These are phyloP conservation scores for Blera fallax DNA, from an alignment of 2,888 invertebrate genomes.

Conservation along the genomic window DNA sequence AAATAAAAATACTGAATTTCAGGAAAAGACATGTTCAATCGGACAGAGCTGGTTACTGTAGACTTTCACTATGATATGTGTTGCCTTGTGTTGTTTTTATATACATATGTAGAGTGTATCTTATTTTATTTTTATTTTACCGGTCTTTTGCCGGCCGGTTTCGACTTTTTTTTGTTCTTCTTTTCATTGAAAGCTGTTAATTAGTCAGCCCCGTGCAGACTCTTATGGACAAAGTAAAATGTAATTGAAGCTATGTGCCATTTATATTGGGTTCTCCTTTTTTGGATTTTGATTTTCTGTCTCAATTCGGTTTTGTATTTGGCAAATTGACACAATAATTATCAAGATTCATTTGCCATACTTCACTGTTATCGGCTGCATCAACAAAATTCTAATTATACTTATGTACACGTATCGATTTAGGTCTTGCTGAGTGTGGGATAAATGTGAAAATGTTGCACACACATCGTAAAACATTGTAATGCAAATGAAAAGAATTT, in stretches of 20 bases:
- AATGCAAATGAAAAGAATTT: conserved; percentile 16
- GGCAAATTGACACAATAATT: conserved; percentile 21
- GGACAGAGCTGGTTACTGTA: conserved; percentile 23
- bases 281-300: background rate
- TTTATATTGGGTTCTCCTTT: background rate
- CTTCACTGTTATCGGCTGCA: conserved; percentile 38
- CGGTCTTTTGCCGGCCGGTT: conserved; percentile 68
- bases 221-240: background rate
- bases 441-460: conserved; percentile 6
- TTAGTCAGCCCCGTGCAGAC: conserved; percentile 29
- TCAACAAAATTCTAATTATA: conserved; percentile 41
- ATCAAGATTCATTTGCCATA: conserved; percentile 45
- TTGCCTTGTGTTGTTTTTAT: background rate
- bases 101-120: background rate
- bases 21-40: conserved; percentile 51
- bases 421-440: conserved; percentile 19
- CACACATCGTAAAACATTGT: conserved; percentile 10
- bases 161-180: background rate
- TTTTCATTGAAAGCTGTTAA: conserved; percentile 45
- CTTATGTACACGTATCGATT: too few relatives aligned
- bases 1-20: conserved; percentile 17
- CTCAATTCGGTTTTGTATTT: conserved; percentile 9
- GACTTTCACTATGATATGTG: conserved; percentile 63
- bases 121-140: conserved; percentile 39
- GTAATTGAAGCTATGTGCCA: conserved; percentile 13